Evolutionary conservation across 2,113 vertebrate species (phyloP), one percentile per base, ranked within the genome.

Genomic region (Phrynosoma blainvillii): DNA sequence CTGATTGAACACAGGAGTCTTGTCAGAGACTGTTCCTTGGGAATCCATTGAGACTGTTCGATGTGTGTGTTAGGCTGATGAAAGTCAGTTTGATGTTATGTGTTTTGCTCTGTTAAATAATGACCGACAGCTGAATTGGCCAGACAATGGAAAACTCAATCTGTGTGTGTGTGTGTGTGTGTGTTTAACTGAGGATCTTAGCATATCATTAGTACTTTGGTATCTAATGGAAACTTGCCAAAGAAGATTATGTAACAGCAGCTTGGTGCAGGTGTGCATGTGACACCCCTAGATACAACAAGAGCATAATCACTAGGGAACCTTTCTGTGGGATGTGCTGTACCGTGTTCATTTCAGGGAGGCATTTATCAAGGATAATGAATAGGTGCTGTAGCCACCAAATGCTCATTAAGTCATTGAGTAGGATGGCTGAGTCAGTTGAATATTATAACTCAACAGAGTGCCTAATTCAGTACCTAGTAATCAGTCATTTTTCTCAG

Each of bases 401-500:
- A 89, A 84, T 77, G 65, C 84, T 94, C 88, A 89, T 94, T 92
- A 92, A 91, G 87, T 65, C 88, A 87, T 90, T 87, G 93, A 88
- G 84, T 85, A 81, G 0, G 0, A 91, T 76, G 85, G 66, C 82
- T 89, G 92, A 90, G 90, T 93, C 87, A 90, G 85, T 85, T 89
- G 52, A 75, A 93, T 52, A 89, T 30, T 88, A 5, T 89, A 86
- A 86, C 77, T 93, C 86, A 92, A 54, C 36, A 71, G 23, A 90
- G 82, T 42, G 75, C 18, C 86, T 91, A 84, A 89, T 91, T 91
- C 88, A 82, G 87, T 73, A 91, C 92, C 90, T 94, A 90, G 73
- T 80, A 94, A 90, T 91, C 92, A 91, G 80, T 93, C 76, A 89
- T 78, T 70, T 93, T 88, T 90, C 92, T 92, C 23, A 18, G 85